Evolutionary conservation across 2,888 invertebrate species (phyloP), one percentile per base, ranked within the genome.

Genomic region (Allolobophora icterica): DNA sequence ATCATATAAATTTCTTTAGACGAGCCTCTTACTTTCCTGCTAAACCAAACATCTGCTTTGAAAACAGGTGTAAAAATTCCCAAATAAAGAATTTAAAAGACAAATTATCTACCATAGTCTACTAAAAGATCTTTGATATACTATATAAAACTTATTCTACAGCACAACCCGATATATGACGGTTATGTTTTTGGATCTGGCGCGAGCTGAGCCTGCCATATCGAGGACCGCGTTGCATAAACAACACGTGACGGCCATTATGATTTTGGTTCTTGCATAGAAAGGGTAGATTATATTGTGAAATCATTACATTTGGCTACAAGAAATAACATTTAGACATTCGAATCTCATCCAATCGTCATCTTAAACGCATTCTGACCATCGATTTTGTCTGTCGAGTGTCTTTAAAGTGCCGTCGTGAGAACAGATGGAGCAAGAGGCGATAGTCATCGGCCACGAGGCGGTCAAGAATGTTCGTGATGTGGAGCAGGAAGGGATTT

Each of bases 171-270:
- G 71, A 71, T 52, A 21, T 42, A 4, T 24, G 71, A n/a, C 30
- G 71, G n/a, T 8, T n/a, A n/a, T 1, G 71, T 71, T 71, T 71
- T 71, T 30, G 11, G 71, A 8, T 71, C 71, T 71, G 8, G 30
- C 71, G 71, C 30, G 30, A 71, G 11, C 71, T 11, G 3, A n/a
- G 30, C n/a, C 71, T 71, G 71, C 0, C 71, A 8, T 71, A 71
- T 71, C 71, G 0, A 71, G 71, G n/a, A 71, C 71, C 71, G 71
- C 71, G 71, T 30, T n/a, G n/a, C 71, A 71, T 71, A 71, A 71
- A 71, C 71, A 71, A 71, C 52, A 52, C 71, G 71, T 71, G 71
- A 71, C 71, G n/a, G 71, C 71, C 71, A 71, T 71, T 71, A 71
- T 71, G 71, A 71, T 71, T 71, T 71, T 71, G 30, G 71, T 71